Base-by-base conservation (phyloP, 2,113 vertebrate species). In the Carassius carassius region DNA sequence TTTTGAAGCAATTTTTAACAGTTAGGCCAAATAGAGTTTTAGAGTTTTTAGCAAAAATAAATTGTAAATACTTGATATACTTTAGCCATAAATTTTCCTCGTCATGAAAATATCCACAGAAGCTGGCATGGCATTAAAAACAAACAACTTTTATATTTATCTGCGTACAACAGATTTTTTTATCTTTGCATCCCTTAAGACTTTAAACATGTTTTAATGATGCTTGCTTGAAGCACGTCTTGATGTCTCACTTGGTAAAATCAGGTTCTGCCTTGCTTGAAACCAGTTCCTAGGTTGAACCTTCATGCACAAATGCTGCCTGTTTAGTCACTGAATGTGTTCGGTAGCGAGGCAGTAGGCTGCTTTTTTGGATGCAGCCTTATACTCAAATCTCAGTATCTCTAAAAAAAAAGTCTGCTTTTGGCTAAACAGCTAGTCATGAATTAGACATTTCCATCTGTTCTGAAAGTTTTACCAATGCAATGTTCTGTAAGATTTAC, bases 271-370 rank as follows among this genome's bases (percentile, higher is more conserved):
- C n/a, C 12, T 47, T 35, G 8, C 58, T 35, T 58, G 51, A 35
- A 58, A 56, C 5, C 29, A 19, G 75, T 37, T 37, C 17, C 29
- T 21, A 0, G 75, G 51, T n/a, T 29, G 75, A 58, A 78, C 29
- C 17, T 76, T 76, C 5, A 78, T 13, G 35, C 75, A 78, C 75
- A 78, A 78, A 74, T 21, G 41, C 70, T 25, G 70, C 41, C 70
- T 73, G 41, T 73, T 47, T 47, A 73, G 70, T 23, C 11, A 74
- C 16, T 78, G 32, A 78, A 12, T 23, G 32, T 23, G 32, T 60
- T 29, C 9, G 54, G 54, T 29, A 58, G 17, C 16, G 51, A 58
- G 51, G 51, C 54, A 78, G 54, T 32, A 25, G 77, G 78, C 78
- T 29, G 23, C 60, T 25, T 63, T 80, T 49, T 62, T 62, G 35